Percentiles rank a stretch among this genome's conserved stretches.
Conservation (phyloP, 2,888 invertebrate genomes). For the Leptogaster cylindrica region DNA sequence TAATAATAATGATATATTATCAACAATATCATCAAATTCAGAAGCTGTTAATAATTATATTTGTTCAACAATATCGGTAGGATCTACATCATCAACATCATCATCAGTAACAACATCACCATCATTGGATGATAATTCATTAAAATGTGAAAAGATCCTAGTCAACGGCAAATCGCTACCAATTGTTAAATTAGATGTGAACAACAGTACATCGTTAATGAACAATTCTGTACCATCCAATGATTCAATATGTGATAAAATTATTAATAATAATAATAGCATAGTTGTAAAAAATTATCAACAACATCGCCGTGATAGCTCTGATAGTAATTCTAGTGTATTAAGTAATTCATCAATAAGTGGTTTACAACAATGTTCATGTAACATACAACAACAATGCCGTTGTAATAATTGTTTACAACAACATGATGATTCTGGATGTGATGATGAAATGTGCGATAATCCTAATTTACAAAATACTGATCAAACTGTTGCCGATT, state of each 20-base stretch:
- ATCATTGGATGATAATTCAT: no score
- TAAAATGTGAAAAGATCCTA: no score
- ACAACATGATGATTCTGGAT: slow-evolving; percentile 58
- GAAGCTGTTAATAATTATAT: no score
- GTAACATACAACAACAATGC: slow-evolving; percentile 48
- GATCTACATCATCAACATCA: slow-evolving; percentile 31
- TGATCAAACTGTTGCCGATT: slow-evolving; percentile 55
- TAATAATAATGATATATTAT: no score
- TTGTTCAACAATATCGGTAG: no score
- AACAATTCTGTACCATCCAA: slow-evolving; percentile 32
- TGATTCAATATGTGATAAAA: slow-evolving; percentile 28
- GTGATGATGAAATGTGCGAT: slow-evolving; percentile 58
- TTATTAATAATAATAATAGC: slow-evolving; percentile 26
- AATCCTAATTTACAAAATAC: slow-evolving; percentile 49
- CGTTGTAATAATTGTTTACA: slow-evolving; percentile 52
- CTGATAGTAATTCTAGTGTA: slow-evolving; percentile 60
- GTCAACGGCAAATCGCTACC: not conserved
- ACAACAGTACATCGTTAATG: not conserved
- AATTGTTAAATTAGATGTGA: not conserved
- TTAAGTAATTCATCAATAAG: slow-evolving; percentile 53
- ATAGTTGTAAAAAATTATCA: slow-evolving; percentile 29
- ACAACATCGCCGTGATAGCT: slow-evolving; percentile 58
- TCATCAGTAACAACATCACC: slow-evolving; percentile 40
- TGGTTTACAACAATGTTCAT: slow-evolving; percentile 55
- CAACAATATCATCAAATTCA: no score